A percentile compares a stretch with the other conserved stretches of the same genome.
These are phyloP conservation scores for Epistrophella euchroma DNA, from an alignment of 2,888 invertebrate genomes.

Conservation along the genomic window DNA sequence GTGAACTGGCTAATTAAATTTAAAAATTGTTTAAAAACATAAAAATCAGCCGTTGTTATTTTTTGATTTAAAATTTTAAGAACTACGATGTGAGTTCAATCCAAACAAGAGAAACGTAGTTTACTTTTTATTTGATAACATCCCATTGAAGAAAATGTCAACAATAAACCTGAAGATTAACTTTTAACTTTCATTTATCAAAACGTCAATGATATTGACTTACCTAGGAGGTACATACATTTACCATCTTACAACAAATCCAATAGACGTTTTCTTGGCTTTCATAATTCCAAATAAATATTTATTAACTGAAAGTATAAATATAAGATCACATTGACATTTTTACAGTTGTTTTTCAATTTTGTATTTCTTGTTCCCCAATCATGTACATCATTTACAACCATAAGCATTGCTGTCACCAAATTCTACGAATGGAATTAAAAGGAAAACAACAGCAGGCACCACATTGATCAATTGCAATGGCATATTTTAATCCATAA, in stretches of 20 bases:
- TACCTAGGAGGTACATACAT: conserved; percentile 48
- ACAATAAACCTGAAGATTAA: conserved; percentile 27
- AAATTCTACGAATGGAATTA: conserved; percentile 59
- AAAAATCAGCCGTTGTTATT: too few species aligned
- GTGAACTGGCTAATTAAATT: too few species aligned
- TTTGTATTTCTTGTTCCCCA: conserved; percentile 8
- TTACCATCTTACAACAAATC: conserved; percentile 21
- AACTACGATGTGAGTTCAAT: background rate
- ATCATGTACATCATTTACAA: conserved; percentile 37
- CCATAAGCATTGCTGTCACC: conserved; percentile 41
- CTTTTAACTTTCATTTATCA: conserved; percentile 66
- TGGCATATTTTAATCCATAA: conserved; percentile 57
- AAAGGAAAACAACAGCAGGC: conserved; percentile 25
- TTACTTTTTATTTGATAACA: conserved; percentile 38
- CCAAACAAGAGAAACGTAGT: conserved; percentile 18
- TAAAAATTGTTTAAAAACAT: too few species aligned
- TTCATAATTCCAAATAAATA: conserved; percentile 65
- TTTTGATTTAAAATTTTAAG: too few species aligned
- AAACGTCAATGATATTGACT: conserved; percentile 59
- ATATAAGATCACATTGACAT: conserved; percentile 10
- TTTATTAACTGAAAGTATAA: conserved; percentile 70
- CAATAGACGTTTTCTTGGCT: conserved; percentile 33
- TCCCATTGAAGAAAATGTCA: conserved; percentile 30
- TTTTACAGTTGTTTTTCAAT: background rate
- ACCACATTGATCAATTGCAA: conserved; percentile 48